phyloP scores from a whole-genome alignment of 2,888 invertebrate genomes.

The Vanessa cardui region DNA sequence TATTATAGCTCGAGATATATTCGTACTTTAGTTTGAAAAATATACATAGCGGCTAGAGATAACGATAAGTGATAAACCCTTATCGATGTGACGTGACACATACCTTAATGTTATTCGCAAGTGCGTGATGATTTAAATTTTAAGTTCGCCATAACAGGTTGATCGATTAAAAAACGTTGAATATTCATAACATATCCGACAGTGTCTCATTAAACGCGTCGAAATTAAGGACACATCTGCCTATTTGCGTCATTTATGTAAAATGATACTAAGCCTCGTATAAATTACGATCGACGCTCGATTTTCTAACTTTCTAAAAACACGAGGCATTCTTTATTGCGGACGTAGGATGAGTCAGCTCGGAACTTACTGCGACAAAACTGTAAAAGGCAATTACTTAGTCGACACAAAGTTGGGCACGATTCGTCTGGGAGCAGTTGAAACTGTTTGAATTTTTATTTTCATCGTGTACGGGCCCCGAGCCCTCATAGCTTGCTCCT shows the following conservation, averaged over 20 bases:
- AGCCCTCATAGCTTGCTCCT: constrained; percentile 28
- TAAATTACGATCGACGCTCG: constrained; percentile 28
- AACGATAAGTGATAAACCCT: neutral
- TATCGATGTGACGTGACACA: constrained; percentile 18
- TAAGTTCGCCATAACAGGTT: neutral
- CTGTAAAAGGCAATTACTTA: constrained; percentile 73
- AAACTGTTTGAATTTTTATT: constrained; percentile 37
- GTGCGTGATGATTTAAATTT: neutral
- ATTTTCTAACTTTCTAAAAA: constrained; percentile 33
- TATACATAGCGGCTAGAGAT: constrained; percentile 8
- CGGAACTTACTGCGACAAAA: constrained; percentile 59
- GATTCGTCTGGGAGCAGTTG: constrained; percentile 54
- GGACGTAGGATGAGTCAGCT: constrained; percentile 55
- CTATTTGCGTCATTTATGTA: constrained; percentile 19
- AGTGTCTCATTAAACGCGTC: constrained; percentile 4
- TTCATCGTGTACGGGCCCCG: constrained; percentile 33
- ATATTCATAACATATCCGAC: neutral
- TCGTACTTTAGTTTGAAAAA: constrained; percentile 5
- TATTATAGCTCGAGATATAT: constrained; percentile 28
- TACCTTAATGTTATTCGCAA: constrained; percentile 12
- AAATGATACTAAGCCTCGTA: constrained; percentile 18
- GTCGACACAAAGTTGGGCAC: constrained; percentile 58
- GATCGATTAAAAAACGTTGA: neutral
- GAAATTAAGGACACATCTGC: constrained; percentile 23
- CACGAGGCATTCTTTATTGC: constrained; percentile 21